Percentiles rank a stretch among this genome's conserved stretches.
Evolutionary conservation across 1,140 invertebrate species (phyloP).

Genomic region (Megalonaias nervosa): DNA sequence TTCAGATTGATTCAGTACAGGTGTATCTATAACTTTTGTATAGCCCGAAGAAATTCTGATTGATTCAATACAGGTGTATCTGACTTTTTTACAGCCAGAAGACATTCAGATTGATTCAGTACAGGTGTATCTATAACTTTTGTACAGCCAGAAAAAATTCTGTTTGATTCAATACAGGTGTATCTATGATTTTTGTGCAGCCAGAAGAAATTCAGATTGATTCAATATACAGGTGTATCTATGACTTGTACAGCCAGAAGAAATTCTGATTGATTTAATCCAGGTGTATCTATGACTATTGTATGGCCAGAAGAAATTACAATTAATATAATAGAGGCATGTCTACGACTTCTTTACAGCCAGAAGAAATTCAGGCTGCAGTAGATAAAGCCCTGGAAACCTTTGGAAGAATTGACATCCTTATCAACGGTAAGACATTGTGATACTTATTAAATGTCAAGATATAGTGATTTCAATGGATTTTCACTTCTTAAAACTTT

Average conservation of each 20-base stretch:
- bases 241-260: too few species aligned
- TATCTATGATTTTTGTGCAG: too few species aligned
- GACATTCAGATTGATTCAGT: neutral
- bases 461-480: too few species aligned
- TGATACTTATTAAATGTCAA: too few species aligned
- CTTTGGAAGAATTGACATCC: slow-evolving; percentile 58
- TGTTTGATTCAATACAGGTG: too few species aligned
- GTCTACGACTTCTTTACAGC: slow-evolving; percentile 38
- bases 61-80: too few species aligned
- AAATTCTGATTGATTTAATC: too few species aligned
- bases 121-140: neutral
- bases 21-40: neutral
- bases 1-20: neutral
- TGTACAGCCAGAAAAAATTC: slow-evolving; percentile 39
- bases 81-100: too few species aligned
- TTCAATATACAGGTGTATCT: too few species aligned
- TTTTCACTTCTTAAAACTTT: too few species aligned
- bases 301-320: neutral
- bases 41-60: slow-evolving; percentile 37
- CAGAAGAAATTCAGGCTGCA: slow-evolving; percentile 50
- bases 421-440: slow-evolving; percentile 59
- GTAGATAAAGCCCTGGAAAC: slow-evolving; percentile 51
- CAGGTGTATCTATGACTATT: too few species aligned
- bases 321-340: neutral
- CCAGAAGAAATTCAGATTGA: too few species aligned